Conservation (phyloP, 1,140 invertebrate genomes). For the Trachymyrmex cornetzi region DNA sequence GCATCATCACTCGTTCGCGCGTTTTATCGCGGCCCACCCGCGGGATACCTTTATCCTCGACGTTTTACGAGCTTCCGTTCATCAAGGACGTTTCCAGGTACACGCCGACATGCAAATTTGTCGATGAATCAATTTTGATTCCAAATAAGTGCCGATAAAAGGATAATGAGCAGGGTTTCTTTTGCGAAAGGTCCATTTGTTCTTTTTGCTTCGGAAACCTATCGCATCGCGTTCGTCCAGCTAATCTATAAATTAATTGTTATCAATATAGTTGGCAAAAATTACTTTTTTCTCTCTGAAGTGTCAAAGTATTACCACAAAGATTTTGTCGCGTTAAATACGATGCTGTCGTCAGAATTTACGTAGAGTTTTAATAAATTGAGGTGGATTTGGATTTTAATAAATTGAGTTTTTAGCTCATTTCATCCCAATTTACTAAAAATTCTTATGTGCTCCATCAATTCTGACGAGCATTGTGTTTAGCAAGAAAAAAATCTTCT, state of each 20-base stretch:
- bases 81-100: neutral
- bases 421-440: no score
- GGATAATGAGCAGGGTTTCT: neutral
- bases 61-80: constrained; percentile 31
- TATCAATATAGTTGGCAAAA: no score
- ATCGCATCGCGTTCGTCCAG: neutral
- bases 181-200: neutral
- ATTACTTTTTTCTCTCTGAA: no score
- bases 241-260: neutral
- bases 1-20: constrained; percentile 36
- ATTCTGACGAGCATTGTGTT: no score
- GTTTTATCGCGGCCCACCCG: constrained; percentile 12
- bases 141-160: neutral
- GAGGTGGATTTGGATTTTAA: no score
- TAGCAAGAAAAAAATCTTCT: no score
- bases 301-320: no score
- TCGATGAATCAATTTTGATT: neutral
- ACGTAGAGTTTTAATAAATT: no score
- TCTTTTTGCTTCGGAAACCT: neutral
- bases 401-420: no score
- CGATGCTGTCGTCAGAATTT: no score
- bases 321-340: no score
- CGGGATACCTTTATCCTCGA: constrained; percentile 7
- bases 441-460: no score
- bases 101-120: neutral